Conservation (phyloP, 2,888 invertebrate species). For the Drosophila meridiana region DNA sequence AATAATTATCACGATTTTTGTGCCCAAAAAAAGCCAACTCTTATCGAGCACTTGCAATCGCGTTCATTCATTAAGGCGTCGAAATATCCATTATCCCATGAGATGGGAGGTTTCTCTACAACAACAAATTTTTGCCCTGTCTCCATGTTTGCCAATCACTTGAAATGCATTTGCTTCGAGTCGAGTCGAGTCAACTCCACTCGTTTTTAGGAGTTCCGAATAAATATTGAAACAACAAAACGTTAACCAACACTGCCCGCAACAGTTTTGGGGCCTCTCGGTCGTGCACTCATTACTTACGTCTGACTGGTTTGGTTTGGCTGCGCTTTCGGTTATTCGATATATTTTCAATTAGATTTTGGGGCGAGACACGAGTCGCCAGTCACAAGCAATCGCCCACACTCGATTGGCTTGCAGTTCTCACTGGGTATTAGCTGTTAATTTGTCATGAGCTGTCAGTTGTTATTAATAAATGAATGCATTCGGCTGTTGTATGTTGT, state of each 20-base stretch:
- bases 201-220: slow-evolving; percentile 19
- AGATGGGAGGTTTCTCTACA: slow-evolving; percentile 15
- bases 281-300: slow-evolving; percentile 60
- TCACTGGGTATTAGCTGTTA: slow-evolving; percentile 58
- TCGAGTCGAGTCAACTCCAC: neutral
- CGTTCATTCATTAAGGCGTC: slow-evolving; percentile 58
- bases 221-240: slow-evolving; percentile 55
- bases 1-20: slow-evolving; percentile 79
- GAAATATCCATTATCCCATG: slow-evolving; percentile 56
- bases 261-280: slow-evolving; percentile 50
- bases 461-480: slow-evolving; percentile 67
- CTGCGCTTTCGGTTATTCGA: slow-evolving; percentile 66
- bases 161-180: slow-evolving; percentile 67
- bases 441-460: slow-evolving; percentile 76
- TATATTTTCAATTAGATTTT: slow-evolving; percentile 53
- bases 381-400: slow-evolving; percentile 62
- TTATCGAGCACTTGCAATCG: slow-evolving; percentile 67
- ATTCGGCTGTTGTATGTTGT: slow-evolving; percentile 18
- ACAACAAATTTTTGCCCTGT: slow-evolving; percentile 30
- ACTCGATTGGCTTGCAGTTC: slow-evolving; percentile 30
- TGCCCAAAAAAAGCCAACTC: slow-evolving; percentile 41
- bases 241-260: slow-evolving; percentile 68
- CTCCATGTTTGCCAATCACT: slow-evolving; percentile 72
- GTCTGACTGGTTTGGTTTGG: slow-evolving; percentile 53
- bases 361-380: slow-evolving; percentile 57